phyloP scores from a whole-genome alignment of 2,113 vertebrate genomes.

The Dasypus novemcinctus region DNA sequence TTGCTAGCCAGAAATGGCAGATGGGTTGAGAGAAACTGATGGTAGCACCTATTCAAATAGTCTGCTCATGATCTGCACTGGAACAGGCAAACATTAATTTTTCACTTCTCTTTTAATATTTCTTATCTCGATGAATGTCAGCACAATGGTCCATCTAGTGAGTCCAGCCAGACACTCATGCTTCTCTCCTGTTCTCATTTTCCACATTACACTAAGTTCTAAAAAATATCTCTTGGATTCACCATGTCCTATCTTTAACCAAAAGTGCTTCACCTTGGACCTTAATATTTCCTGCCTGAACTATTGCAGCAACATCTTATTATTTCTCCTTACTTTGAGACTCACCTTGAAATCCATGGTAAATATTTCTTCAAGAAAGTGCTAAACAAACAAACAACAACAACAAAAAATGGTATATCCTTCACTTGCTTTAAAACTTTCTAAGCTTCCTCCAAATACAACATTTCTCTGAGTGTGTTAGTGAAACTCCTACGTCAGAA shows the following conservation, averaged over 20 bases:
- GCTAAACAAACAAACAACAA: not conserved
- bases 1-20: not conserved
- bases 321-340: not conserved
- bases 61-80: not conserved
- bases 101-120: not conserved
- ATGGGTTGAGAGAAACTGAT: not conserved
- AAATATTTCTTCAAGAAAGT: not conserved
- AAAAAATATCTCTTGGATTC: not conserved
- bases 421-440: not conserved
- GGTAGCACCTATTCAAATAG: not conserved
- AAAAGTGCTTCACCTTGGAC: not conserved
- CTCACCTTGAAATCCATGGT: not conserved
- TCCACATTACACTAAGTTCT: not conserved
- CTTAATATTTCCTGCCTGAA: conserved; percentile 22
- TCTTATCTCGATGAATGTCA: not conserved
- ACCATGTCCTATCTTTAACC: not conserved
- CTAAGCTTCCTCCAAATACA: not conserved
- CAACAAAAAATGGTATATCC: not conserved
- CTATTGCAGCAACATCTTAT: not conserved
- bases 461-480: not conserved
- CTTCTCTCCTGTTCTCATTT: not conserved
- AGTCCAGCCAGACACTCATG: not conserved
- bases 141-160: not conserved
- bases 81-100: not conserved
- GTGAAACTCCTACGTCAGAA: not conserved